Base-by-base conservation (phyloP, 2,113 vertebrate genomes). In the Cavia aperea region DNA sequence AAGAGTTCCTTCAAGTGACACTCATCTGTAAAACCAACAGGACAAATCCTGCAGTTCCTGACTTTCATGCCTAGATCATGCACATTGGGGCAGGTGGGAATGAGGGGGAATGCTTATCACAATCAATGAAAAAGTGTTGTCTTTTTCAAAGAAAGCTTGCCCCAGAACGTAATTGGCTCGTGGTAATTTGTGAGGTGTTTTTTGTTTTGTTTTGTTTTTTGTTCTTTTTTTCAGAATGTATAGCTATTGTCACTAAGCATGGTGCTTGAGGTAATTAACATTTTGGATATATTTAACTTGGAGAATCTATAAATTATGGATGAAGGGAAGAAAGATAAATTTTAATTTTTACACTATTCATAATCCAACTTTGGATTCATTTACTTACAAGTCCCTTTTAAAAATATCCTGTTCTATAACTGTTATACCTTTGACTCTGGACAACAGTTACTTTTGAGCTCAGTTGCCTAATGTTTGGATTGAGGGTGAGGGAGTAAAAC, bases 291-390 rank as follows among this genome's bases (percentile, higher is more conserved):
- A 33, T 88, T 86, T 91, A 93, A 93, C 60, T 94, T 66, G 54
- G 91, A 91, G 82, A 88, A 87, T 43, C 15, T 43, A 49, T n/a
- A 62, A 78, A 88, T 66, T 93, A 1, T 73, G 26, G 51, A 21
- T 33, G 21, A 70, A 68, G n/a, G 65, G 81, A 73, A 75, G 39
- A 82, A 84, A 86, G 95, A 95, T 94, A 95, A 94, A 91, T 56
- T 70, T 90, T 51, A 43, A 58, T 60, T 58, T 66, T n/a, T 86
- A 95, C 8, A 36, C 29, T 18, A 36, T 33, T 65, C 14, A 12
- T 49, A 12, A 49, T n/a, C 75, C 72, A 81, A 39, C 43, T 72
- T 78, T 49, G 14, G 21, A 60, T 63, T 54, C 78, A 60, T 90
- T 88, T 90, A 70, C 14, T 94, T 66, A 68, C 39, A 92, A 15